These are phyloP conservation scores for Tenthredo notha DNA, from an alignment of 2,888 invertebrate species.

Conservation along the genomic window DNA sequence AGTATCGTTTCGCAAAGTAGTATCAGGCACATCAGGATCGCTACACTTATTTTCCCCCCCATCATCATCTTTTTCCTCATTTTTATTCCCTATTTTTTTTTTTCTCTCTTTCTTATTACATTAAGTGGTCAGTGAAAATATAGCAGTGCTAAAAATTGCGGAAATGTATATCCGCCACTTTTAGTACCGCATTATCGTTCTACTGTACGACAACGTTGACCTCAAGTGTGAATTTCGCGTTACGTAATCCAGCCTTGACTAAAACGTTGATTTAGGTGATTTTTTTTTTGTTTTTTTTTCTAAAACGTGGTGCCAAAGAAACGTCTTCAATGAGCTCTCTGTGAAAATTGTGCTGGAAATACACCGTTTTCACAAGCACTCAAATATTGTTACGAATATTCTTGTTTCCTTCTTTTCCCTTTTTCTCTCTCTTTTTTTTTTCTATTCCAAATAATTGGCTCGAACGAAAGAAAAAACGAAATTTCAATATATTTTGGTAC, in stretches of 20 bases:
- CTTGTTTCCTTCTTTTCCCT: background rate
- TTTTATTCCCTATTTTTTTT: background rate
- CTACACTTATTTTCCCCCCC: background rate
- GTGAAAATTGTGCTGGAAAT: background rate
- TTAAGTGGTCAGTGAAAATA: background rate
- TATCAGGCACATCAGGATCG: background rate
- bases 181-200: background rate
- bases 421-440: background rate
- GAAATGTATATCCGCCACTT: background rate
- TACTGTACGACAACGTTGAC: background rate
- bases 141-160: background rate
- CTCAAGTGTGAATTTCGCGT: background rate
- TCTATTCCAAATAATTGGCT: too few relatives aligned
- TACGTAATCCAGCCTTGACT: background rate
- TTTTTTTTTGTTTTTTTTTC: background rate
- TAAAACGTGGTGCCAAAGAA: background rate
- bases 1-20: background rate
- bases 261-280: background rate
- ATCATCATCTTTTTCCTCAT: background rate
- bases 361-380: background rate
- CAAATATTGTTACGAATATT: background rate
- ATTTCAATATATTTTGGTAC: too few relatives aligned
- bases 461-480: too few relatives aligned
- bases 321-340: background rate
- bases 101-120: background rate